These are phyloP conservation scores for Pogonomyrmex barbatus DNA, from an alignment of 1,140 invertebrate genomes.

Conservation along the genomic window DNA sequence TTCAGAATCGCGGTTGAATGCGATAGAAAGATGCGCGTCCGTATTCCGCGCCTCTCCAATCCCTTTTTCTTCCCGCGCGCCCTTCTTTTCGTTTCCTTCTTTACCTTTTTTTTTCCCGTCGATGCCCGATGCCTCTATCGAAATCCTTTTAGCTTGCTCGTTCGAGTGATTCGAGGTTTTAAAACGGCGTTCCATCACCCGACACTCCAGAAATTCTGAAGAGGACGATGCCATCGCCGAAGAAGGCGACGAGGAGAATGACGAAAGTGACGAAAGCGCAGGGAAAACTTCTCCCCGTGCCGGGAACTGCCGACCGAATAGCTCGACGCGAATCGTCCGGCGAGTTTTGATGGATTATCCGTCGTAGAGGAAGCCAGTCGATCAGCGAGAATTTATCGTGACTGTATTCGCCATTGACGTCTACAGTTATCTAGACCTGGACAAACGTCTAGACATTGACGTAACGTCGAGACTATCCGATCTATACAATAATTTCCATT, in stretches of 20 bases:
- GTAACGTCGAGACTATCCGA: background rate
- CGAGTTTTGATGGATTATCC: slow-evolving; percentile 74
- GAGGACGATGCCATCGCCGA: slow-evolving; percentile 32
- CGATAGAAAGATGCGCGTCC: slow-evolving; percentile 51
- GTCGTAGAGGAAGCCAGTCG: slow-evolving; percentile 59
- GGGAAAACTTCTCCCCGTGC: slow-evolving; percentile 57
- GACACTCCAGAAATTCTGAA: slow-evolving; percentile 66
- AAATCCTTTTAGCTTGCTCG: slow-evolving; percentile 76
- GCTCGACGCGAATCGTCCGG: slow-evolving; percentile 59
- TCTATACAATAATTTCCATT: background rate
- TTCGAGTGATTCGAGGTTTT: slow-evolving; percentile 75
- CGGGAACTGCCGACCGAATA: slow-evolving; percentile 43
- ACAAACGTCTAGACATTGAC: slow-evolving; percentile 42
- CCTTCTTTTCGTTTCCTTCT: background rate
- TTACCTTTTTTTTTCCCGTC: slow-evolving; percentile 53
- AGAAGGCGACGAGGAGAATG: slow-evolving; percentile 51
- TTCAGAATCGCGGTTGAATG: slow-evolving; percentile 57
- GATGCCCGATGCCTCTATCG: slow-evolving; percentile 70
- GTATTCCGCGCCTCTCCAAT: background rate
- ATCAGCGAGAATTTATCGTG: slow-evolving; percentile 70
- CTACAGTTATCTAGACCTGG: slow-evolving; percentile 36
- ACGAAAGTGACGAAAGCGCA: slow-evolving; percentile 51
- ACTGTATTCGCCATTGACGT: slow-evolving; percentile 40
- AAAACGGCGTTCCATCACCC: slow-evolving; percentile 74
- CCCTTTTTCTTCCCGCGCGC: slow-evolving; percentile 12